Base-by-base conservation (phyloP, 2,797 vertebrate species). In the Epinephelus coioides region DNA sequence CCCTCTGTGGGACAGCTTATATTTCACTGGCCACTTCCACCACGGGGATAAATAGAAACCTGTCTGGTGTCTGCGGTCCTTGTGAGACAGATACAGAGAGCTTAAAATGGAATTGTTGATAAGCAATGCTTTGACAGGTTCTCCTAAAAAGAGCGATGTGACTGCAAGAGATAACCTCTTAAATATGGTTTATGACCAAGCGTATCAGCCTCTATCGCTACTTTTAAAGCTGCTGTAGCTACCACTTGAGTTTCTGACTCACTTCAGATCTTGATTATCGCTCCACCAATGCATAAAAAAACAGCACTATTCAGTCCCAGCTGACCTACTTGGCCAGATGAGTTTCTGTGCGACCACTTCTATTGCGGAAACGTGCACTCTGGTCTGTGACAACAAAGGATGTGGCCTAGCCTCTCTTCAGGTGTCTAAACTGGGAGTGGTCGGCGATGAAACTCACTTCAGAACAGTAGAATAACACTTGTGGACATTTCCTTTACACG, bases 311-410 rank as follows among this genome's bases (percentile, higher is more conserved):
- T 53, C 55, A n/a, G 11, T 43, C 25, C 40, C 44, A 34, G 27
- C 44, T 18, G 2, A 73, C 5, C 50, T 38, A 23, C 21, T 50
- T 27, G 44, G 23, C 47, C 34, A 9, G 4, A 0, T 18, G 25
- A 62, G 27, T 75, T 62, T 79, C 49, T 64, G 44, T 68, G 34
- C 9, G 18, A 59, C 76, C 65, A 67, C 66, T 76, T 67, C 5
- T 71, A 40, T 9, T 0, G n/a, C 17, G 71, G 86, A 88, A 88
- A 80, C 1, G 43, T 79, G 27, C 17, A 60, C 82, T 87, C 81
- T 72, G 67, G 77, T 79, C 79, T 53, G 25, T 62, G 30, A 88
- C 46, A 78, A 62, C 62, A 83, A 55, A 89, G 85, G 79, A 88
- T 83, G 85, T 84, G 76, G 86, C 34, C 56, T 23, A 2, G 76